Evolutionary conservation across 2,113 vertebrate genomes (phyloP), one percentile per base, ranked within the genome.

Genomic region (Pantherophis guttatus): DNA sequence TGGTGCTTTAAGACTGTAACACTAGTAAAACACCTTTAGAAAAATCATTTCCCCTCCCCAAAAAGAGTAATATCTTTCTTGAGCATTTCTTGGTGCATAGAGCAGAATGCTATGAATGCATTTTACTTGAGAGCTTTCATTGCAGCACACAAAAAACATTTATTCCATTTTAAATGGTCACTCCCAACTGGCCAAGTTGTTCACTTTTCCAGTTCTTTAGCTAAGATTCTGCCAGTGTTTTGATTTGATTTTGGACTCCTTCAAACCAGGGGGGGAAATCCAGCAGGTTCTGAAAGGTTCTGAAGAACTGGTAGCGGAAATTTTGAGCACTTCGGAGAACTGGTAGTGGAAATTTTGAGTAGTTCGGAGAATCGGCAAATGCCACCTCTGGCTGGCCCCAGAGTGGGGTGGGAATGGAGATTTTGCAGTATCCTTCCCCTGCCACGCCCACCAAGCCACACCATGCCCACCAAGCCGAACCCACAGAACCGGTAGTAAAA

Each of bases 21-120:
- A 75, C 89, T 57, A 91, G 52, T 95, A 96, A 93, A 94, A 19
- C 92, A 55, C 2, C 23, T 5, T 1, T 54, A 92, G 90, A 94
- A 90, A 94, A 96, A 65, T 87, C 50, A 90, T 55, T 29, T 93
- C 6, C 0, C 8, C 88, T 39, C 86, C 88, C 23, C 9, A 59
- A 23, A 58, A 65, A 2, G 94, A 44, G 17, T 15, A 92, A 44
- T 93, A 88, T 50, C 21, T 92, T 96, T 94, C 70, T 57, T 57
- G 26, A 58, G n/a, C 92, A 94, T 93, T 15, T 57, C 89, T 94
- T 95, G 92, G 24, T 48, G 57, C 26, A 21, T 58, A 94, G 90
- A 93, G 26, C 17, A 44, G 9, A 94, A 11, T 29, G 24, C 59
- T 95, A 92, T 95, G 93, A 94, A 96, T 87, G 55, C 39, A 5